These are phyloP conservation scores for Lemur catta DNA, from an alignment of 2,797 vertebrate genomes.

Conservation along the genomic window DNA sequence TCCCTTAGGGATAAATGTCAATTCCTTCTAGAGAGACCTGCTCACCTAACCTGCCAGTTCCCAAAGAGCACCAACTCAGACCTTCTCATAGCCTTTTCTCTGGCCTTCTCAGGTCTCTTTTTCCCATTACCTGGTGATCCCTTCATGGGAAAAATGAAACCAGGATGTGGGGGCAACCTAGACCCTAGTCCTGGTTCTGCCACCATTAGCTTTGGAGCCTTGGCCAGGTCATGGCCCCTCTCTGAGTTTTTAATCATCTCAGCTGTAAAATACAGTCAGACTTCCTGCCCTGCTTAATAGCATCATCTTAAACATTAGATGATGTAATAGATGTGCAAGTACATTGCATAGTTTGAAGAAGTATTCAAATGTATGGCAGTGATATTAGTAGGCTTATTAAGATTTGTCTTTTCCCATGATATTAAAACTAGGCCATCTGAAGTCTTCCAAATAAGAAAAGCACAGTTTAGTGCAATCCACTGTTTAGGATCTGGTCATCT, in stretches of 20 bases:
- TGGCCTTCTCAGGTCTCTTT: not conserved
- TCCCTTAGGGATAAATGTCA: not conserved
- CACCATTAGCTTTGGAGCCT: not conserved
- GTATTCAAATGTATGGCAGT: not conserved
- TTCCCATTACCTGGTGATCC: not conserved
- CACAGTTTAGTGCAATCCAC: not conserved
- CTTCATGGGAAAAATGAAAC: not conserved
- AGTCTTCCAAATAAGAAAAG: not conserved
- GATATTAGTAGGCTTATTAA: not conserved
- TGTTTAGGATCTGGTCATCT: not conserved
- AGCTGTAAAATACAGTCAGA: not conserved
- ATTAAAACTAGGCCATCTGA: not conserved
- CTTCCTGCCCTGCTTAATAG: not conserved
- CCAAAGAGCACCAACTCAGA: not conserved
- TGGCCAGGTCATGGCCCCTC: too few relatives aligned
- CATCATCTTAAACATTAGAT: not conserved
- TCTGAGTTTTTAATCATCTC: not conserved
- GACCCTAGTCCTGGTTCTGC: not conserved
- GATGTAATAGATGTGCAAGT: not conserved
- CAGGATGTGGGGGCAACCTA: not conserved
- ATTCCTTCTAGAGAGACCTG: not conserved
- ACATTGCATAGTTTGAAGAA: not conserved
- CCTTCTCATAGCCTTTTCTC: not conserved
- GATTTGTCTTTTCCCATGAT: not conserved
- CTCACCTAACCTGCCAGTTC: not conserved